phyloP scores from a whole-genome alignment of 2,113 vertebrate genomes.

The Esox niger region DNA sequence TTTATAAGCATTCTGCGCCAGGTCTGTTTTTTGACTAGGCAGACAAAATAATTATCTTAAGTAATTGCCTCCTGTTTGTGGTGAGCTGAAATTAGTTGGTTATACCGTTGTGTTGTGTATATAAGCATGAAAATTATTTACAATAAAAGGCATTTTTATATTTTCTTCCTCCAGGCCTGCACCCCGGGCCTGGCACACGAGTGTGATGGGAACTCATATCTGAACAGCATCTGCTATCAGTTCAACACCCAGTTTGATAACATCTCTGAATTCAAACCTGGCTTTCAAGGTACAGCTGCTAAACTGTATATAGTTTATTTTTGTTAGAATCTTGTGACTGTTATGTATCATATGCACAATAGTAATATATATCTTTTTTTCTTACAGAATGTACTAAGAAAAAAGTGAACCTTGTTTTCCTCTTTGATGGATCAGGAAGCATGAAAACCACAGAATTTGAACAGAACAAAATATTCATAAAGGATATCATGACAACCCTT shows the following conservation, averaged over 20 bases:
- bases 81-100: too few relatives aligned
- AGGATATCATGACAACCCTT: slow-evolving; percentile 67
- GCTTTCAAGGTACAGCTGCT: slow-evolving; percentile 76
- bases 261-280: slow-evolving; percentile 40
- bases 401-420: slow-evolving; percentile 77
- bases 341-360: background rate
- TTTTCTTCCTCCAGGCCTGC: slow-evolving; percentile 67
- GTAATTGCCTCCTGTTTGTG: too few relatives aligned
- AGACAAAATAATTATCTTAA: too few relatives aligned
- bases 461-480: slow-evolving; percentile 74
- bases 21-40: too few relatives aligned
- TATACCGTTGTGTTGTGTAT: too few relatives aligned
- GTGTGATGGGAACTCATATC: slow-evolving; percentile 75
- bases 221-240: slow-evolving; percentile 77
- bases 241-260: slow-evolving; percentile 39
- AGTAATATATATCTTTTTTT: slow-evolving; percentile 2
- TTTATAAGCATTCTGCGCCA: too few relatives aligned
- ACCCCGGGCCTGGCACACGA: slow-evolving; percentile 69
- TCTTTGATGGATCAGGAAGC: slow-evolving; percentile 80
- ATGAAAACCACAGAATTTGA: slow-evolving; percentile 55
- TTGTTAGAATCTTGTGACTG: too few relatives aligned
- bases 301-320: too few relatives aligned
- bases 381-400: slow-evolving; percentile 74
- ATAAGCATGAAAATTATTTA: too few relatives aligned
- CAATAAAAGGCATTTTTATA: too few relatives aligned